Evolutionary conservation across 2,113 vertebrate species (phyloP).

Genomic region (Gasterosteus aculeatus): DNA sequence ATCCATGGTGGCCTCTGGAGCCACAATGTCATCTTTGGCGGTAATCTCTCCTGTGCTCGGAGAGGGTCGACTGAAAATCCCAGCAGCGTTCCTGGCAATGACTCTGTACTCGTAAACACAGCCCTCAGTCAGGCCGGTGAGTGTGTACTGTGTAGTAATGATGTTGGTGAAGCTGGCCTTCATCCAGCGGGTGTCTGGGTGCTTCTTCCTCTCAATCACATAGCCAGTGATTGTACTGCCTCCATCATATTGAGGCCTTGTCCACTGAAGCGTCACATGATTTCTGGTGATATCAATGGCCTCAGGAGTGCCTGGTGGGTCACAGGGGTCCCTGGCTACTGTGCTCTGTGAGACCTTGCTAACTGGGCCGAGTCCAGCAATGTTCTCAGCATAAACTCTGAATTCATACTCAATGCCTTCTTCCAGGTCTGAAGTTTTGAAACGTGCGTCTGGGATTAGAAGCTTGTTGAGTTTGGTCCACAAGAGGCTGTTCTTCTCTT

Average conservation of each 20-base stretch:
- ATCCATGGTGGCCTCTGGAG: constrained; percentile 91
- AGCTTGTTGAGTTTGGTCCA: constrained; percentile 95
- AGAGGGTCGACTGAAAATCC: constrained; percentile 90
- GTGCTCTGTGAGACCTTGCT: constrained; percentile 93
- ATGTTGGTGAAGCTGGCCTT: constrained; percentile 98
- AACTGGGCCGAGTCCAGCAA: constrained; percentile 90
- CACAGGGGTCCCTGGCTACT: constrained; percentile 95
- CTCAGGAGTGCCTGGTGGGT: constrained; percentile 92
- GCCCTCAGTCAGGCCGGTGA: constrained; percentile 91
- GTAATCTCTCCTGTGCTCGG: constrained; percentile 94
- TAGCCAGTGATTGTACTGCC: constrained; percentile 96
- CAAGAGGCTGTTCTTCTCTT: constrained; percentile 97
- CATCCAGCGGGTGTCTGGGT: constrained; percentile 97
- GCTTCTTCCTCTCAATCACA: constrained; percentile 91
- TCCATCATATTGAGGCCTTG: constrained; percentile 94
- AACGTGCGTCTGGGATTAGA: constrained; percentile 90
- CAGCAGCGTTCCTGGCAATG: constrained; percentile 94
- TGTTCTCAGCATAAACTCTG: constrained; percentile 95
- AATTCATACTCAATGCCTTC: constrained; percentile 99
- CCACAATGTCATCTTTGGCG: constrained; percentile 97
- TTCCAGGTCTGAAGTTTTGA: constrained; percentile 92
- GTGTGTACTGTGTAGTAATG: constrained; percentile 90
- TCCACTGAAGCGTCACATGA: constrained; percentile 92
- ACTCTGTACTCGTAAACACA: constrained; percentile 95
- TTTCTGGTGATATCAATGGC: constrained; percentile 95